Percentiles rank a stretch among this genome's conserved stretches.
These are phyloP conservation scores for Melanotus villosus DNA, from an alignment of 2,888 invertebrate species.

Conservation along the genomic window DNA sequence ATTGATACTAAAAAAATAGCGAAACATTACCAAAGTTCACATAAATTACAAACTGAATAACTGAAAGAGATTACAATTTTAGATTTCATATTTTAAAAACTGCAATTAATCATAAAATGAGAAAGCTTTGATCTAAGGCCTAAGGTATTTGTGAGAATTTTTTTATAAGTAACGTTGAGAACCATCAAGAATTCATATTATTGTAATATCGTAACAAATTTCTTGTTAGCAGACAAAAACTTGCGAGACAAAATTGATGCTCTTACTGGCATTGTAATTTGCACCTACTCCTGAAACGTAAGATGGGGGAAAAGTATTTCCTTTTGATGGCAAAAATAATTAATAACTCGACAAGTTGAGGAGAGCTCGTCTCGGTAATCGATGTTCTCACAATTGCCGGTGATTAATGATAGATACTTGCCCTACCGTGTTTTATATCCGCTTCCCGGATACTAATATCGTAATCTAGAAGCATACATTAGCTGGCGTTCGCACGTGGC, in stretches of 20 bases:
- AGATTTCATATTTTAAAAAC: background rate
- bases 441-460: constrained; percentile 40
- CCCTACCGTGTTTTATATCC: constrained; percentile 52
- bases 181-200: constrained; percentile 44
- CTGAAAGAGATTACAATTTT: no score
- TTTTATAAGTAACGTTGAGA: constrained; percentile 46
- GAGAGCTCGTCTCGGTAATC: constrained; percentile 61
- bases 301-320: constrained; percentile 56
- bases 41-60: no score
- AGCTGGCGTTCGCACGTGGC: constrained; percentile 45
- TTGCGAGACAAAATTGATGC: constrained; percentile 60
- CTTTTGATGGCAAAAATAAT: constrained; percentile 65
- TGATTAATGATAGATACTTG: constrained; percentile 63
- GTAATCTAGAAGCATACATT: constrained; percentile 45
- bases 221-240: constrained; percentile 52
- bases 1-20: no score
- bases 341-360: constrained; percentile 62
- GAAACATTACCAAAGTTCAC: no score
- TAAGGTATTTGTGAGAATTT: constrained; percentile 54
- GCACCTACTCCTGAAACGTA: constrained; percentile 60
- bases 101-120: constrained; percentile 53
- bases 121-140: constrained; percentile 40
- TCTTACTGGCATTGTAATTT: constrained; percentile 58
- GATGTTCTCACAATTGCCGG: constrained; percentile 64
- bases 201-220: constrained; percentile 41